A percentile compares a stretch with the other conserved stretches of the same genome.
Conservation (phyloP, 2,113 vertebrate species). For the Cheilinus undulatus region DNA sequence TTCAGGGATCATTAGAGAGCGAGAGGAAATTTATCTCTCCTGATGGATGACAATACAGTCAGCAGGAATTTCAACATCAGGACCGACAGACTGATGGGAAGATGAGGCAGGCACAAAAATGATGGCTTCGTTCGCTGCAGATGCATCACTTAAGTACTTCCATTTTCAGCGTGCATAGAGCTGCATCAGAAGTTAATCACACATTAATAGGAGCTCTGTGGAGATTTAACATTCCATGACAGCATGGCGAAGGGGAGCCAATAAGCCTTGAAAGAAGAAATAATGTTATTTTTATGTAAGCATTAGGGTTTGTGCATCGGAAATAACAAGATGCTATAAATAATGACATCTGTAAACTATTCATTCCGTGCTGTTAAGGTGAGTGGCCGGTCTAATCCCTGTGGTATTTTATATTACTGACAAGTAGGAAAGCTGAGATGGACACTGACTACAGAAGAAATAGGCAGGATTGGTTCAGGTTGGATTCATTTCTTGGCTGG, state of each 20-base stretch:
- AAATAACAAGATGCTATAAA: constrained; percentile 23
- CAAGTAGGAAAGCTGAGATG: constrained; percentile 20
- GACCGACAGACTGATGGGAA: constrained; percentile 40
- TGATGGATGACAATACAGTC: constrained; percentile 70
- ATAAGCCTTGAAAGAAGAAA: constrained; percentile 58
- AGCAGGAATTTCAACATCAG: constrained; percentile 64
- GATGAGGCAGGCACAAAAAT: constrained; percentile 34
- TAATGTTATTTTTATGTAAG: constrained; percentile 6
- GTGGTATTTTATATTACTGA: constrained; percentile 26
- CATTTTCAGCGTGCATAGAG: constrained; percentile 58
- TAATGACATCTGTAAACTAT: constrained; percentile 37
- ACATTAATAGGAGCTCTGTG: constrained; percentile 74
- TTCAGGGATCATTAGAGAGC: constrained; percentile 74
- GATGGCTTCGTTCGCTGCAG: constrained; percentile 60
- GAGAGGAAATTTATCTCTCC: constrained; percentile 59
- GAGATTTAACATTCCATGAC: constrained; percentile 70
- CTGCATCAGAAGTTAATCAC: constrained; percentile 74
- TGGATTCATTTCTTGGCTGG: constrained; percentile 46
- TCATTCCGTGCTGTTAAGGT: constrained; percentile 42
- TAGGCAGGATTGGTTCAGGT: constrained; percentile 36
- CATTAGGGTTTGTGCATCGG: constrained; percentile 10
- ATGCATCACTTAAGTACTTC: constrained; percentile 50
- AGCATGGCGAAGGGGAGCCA: constrained; percentile 59
- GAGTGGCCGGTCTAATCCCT: constrained; percentile 23
- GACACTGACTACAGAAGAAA: constrained; percentile 18